Percentiles rank a stretch among this genome's conserved stretches.
phyloP scores from a whole-genome alignment of 1,140 invertebrate genomes.

The Bombyx mandarina region DNA sequence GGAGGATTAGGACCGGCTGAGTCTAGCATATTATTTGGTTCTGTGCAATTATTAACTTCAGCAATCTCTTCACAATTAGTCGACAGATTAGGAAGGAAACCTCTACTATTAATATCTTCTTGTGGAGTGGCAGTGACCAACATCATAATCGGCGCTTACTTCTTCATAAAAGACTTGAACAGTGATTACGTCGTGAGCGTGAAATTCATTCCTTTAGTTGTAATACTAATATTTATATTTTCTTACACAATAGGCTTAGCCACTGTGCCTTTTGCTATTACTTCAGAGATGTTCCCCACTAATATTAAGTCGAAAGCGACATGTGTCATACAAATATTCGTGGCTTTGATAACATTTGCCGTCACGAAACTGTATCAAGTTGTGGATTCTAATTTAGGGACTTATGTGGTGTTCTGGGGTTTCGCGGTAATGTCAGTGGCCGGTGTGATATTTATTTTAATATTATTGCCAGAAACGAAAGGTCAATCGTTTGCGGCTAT shows the following conservation, averaged over 20 bases:
- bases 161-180: constrained; percentile 66
- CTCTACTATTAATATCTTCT: constrained; percentile 76
- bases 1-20: constrained; percentile 63
- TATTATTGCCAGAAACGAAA: constrained; percentile 85
- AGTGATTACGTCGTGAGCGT: constrained; percentile 50
- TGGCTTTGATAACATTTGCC: constrained; percentile 74
- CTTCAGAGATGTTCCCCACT: constrained; percentile 82
- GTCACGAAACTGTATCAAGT: constrained; percentile 82
- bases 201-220: constrained; percentile 76
- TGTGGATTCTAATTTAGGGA: constrained; percentile 73
- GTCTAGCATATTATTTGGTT: constrained; percentile 77
- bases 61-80: constrained; percentile 76
- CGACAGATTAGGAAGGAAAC: constrained; percentile 79
- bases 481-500: constrained; percentile 78
- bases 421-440: constrained; percentile 79
- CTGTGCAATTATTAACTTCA: constrained; percentile 77
- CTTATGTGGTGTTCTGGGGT: constrained; percentile 80
- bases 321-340: constrained; percentile 68
- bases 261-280: constrained; percentile 80
- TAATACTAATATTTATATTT: constrained; percentile 79
- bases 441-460: constrained; percentile 75
- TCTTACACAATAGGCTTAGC: constrained; percentile 80
- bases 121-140: constrained; percentile 71
- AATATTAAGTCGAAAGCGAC: constrained; percentile 79
- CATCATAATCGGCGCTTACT: constrained; percentile 74